phyloP scores from a whole-genome alignment of 2,113 vertebrate species.

The Ancistrus triradiatus region DNA sequence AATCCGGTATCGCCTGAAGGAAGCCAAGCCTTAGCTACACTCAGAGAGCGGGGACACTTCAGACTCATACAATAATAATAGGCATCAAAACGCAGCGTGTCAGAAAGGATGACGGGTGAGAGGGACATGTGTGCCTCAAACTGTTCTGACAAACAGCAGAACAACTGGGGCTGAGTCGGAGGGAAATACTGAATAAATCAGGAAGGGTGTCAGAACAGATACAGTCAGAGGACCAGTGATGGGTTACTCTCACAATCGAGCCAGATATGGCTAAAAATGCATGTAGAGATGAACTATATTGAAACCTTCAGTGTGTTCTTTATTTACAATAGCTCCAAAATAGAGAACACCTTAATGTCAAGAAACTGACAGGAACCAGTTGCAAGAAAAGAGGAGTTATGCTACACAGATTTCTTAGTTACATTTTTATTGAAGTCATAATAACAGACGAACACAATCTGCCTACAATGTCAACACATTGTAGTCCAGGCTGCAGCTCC shows the following conservation, averaged over 20 bases:
- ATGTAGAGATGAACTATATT: not conserved
- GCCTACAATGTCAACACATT: too few species aligned
- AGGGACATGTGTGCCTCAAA: slow-evolving; percentile 39
- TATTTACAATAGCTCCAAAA: too few species aligned
- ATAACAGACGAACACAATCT: too few species aligned
- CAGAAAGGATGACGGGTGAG: slow-evolving; percentile 55
- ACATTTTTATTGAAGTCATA: too few species aligned
- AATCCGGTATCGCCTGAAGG: slow-evolving; percentile 65
- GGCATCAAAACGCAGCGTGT: slow-evolving; percentile 50
- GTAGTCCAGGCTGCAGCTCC: too few species aligned
- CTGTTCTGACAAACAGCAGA: slow-evolving; percentile 48
- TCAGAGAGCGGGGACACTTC: slow-evolving; percentile 53
- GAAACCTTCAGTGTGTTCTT: not conserved
- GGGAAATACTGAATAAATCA: slow-evolving; percentile 40
- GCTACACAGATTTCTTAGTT: too few species aligned
- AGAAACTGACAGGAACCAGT: too few species aligned
- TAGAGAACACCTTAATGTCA: too few species aligned
- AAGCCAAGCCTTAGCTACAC: slow-evolving; percentile 55
- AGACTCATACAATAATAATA: slow-evolving; percentile 62
- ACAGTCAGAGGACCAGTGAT: slow-evolving; percentile 10
- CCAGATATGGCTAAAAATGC: too few species aligned
- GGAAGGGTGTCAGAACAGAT: slow-evolving; percentile 29
- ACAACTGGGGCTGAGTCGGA: slow-evolving; percentile 15
- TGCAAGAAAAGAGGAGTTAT: too few species aligned
- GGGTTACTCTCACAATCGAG: too few species aligned